These are phyloP conservation scores for Brachyrhaphis roseni DNA, from an alignment of 2,797 vertebrate genomes.

Conservation along the genomic window DNA sequence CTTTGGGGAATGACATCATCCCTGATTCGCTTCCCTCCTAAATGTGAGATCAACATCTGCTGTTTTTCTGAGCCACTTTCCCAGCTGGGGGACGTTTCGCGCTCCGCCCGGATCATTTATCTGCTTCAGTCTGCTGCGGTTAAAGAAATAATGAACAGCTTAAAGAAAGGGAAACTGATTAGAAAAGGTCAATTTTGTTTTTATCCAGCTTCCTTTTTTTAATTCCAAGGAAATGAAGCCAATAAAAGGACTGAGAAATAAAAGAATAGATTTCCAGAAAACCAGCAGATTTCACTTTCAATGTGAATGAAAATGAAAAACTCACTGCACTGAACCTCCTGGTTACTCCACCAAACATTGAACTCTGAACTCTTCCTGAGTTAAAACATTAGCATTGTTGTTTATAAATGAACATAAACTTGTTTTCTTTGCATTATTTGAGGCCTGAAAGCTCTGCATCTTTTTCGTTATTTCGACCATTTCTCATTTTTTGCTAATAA, in stretches of 20 bases:
- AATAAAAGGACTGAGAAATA: background rate
- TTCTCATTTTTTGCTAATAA: too few relatives aligned
- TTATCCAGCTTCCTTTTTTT: background rate
- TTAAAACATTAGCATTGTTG: too few relatives aligned
- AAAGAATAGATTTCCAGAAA: background rate
- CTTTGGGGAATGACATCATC: constrained; percentile 12
- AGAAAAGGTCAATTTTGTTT: background rate
- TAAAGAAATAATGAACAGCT: background rate
- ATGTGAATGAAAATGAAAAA: background rate
- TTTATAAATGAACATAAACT: too few relatives aligned
- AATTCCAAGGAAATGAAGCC: background rate
- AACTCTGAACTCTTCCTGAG: too few relatives aligned
- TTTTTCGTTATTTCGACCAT: too few relatives aligned
- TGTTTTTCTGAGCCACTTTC: background rate
- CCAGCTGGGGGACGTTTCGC: background rate
- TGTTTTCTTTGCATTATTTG: too few relatives aligned
- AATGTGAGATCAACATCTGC: constrained; percentile 24
- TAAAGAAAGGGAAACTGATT: background rate
- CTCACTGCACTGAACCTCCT: too few relatives aligned
- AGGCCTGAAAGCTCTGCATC: too few relatives aligned
- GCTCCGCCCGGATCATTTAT: background rate
- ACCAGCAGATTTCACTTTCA: background rate
- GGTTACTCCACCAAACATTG: too few relatives aligned
- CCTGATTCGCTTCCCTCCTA: constrained; percentile 9
- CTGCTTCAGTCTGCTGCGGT: background rate